Evolutionary conservation across 2,888 invertebrate genomes (phyloP).

Genomic region (Lithophane semibrunnea): DNA sequence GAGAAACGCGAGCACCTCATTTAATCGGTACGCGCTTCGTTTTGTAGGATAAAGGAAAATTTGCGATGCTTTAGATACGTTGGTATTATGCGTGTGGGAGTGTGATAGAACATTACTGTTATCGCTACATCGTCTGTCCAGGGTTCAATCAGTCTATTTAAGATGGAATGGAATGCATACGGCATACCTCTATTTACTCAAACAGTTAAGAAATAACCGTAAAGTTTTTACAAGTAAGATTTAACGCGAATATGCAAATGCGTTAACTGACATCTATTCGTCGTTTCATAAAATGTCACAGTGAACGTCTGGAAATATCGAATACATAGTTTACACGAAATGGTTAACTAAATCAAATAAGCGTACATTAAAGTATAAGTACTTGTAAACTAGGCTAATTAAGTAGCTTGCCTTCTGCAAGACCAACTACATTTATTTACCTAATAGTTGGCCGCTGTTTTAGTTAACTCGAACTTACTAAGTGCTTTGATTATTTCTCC

Average conservation of each 20-base stretch:
- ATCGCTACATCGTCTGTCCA: constrained; percentile 52
- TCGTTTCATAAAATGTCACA: constrained; percentile 37
- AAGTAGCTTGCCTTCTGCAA: constrained; percentile 56
- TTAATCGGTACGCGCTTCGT: constrained; percentile 90
- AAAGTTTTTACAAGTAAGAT: constrained; percentile 34
- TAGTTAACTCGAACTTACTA: constrained; percentile 46
- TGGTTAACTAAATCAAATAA: constrained; percentile 38
- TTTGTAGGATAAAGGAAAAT: constrained; percentile 87
- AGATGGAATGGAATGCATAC: constrained; percentile 21
- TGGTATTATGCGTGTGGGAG: constrained; percentile 68
- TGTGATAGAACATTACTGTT: constrained; percentile 61
- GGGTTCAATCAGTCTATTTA: constrained; percentile 50
- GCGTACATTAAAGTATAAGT: constrained; percentile 36
- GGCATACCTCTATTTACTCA: constrained; percentile 33
- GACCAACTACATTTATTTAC: constrained; percentile 46
- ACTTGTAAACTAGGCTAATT: constrained; percentile 55
- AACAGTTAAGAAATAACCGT: constrained; percentile 53
- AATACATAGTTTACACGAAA: constrained; percentile 26
- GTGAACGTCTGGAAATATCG: constrained; percentile 25
- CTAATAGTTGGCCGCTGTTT: constrained; percentile 40
- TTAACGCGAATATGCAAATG: constrained; percentile 55
- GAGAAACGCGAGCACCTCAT: constrained; percentile 90
- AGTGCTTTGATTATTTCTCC: constrained; percentile 42
- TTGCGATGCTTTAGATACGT: constrained; percentile 82
- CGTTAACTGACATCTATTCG: constrained; percentile 33